Conservation (phyloP, 2,113 vertebrate species). For the Zosterops pallidus region DNA sequence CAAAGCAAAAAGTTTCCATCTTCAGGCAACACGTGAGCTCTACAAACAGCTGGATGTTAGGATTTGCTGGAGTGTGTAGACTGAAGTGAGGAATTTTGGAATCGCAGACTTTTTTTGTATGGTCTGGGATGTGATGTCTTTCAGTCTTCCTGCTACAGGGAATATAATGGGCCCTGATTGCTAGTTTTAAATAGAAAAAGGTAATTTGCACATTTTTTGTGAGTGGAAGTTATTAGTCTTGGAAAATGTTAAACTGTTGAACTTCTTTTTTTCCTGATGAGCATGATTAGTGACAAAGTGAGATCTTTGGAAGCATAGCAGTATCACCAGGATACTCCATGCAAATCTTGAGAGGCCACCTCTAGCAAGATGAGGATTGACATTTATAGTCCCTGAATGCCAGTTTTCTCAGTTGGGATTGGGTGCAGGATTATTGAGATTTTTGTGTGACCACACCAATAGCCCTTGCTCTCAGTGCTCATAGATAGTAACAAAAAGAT, state of each 20-base stretch:
- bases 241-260: not conserved
- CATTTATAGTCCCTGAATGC: not conserved
- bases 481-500: not conserved
- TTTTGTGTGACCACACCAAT: not conserved
- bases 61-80: not conserved
- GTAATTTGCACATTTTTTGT: not conserved
- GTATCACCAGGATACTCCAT: not conserved
- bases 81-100: not conserved
- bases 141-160: not conserved
- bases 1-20: not conserved
- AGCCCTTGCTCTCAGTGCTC: not conserved
- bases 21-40: accelerated
- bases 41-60: not conserved
- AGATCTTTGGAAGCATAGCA: not conserved
- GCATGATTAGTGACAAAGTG: not conserved
- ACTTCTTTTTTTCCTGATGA: not conserved
- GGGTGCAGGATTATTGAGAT: not conserved
- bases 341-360: not conserved
- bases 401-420: not conserved
- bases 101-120: not conserved
- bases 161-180: not conserved
- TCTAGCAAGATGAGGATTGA: not conserved
- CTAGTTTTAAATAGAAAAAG: not conserved
- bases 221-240: not conserved
- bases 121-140: not conserved